phyloP scores from a whole-genome alignment of 2,888 invertebrate species.

The Drosophila hamatofila region DNA sequence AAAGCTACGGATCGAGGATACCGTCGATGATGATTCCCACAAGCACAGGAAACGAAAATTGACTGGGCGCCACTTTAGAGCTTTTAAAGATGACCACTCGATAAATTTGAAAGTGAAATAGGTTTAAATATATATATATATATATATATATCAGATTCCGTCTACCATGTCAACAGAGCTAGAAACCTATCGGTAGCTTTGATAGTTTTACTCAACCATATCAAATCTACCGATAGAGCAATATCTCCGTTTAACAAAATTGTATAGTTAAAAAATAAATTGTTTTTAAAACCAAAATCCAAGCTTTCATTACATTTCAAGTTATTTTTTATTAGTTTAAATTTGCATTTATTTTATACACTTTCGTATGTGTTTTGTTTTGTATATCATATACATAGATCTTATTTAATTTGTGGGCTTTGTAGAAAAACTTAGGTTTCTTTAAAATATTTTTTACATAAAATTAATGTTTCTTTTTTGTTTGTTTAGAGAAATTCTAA shows the following conservation, averaged over 20 bases:
- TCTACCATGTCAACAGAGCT: conserved; percentile 11
- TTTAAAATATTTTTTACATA: conserved; percentile 54
- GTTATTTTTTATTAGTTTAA: conserved; percentile 52
- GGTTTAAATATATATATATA: background rate
- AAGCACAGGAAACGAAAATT: background rate
- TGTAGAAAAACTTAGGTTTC: conserved; percentile 77
- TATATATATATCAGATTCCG: conserved; percentile 1
- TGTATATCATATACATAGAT: conserved; percentile 53
- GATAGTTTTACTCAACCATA: conserved; percentile 7
- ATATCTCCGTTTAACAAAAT: conserved; percentile 17
- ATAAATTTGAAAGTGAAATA: conserved; percentile 29
- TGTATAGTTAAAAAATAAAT: conserved; percentile 1
- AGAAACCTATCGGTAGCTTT: conserved; percentile 25
- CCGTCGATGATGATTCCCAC: background rate
- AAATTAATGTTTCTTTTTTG: conserved; percentile 59
- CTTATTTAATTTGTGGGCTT: conserved; percentile 65
- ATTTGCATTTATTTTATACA: conserved; percentile 68
- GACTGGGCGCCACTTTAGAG: conserved; percentile 36
- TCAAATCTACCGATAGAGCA: conserved; percentile 22
- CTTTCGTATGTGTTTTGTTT: conserved; percentile 61
- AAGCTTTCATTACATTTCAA: conserved; percentile 17
- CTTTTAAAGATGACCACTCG: background rate
- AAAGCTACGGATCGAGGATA: background rate
- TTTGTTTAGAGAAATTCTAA: conserved; percentile 63
- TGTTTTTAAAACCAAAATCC: background rate